Percentiles rank a stretch among this genome's conserved stretches.
phyloP scores from a whole-genome alignment of 2,888 invertebrate species.

The Ellobium chinense region DNA sequence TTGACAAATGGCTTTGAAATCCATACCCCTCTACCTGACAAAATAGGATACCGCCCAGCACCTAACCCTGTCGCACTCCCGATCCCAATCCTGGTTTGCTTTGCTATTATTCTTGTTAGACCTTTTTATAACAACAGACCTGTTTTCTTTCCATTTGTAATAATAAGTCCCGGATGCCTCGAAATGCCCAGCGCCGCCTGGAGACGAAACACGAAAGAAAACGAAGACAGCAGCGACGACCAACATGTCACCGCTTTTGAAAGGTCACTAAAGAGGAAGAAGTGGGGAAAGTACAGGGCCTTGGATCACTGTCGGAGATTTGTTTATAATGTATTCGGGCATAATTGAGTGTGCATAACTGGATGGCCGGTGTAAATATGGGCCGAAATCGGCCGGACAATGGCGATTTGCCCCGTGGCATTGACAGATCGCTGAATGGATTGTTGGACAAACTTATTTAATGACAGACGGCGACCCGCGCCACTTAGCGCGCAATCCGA shows the following conservation, averaged over 20 bases:
- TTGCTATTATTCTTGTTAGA: too few species aligned
- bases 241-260: too few species aligned
- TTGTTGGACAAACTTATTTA: constrained; percentile 1
- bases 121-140: background rate
- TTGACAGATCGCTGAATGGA: constrained; percentile 16
- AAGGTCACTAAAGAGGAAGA: background rate
- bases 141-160: background rate
- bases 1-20: background rate
- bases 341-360: constrained; percentile 2
- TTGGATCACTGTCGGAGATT: background rate
- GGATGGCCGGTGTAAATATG: constrained; percentile 12
- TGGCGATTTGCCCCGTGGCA: background rate
- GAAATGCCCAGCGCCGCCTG: too few species aligned
- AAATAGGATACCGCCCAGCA: background rate
- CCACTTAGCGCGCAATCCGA: constrained; percentile 10
- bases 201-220: too few species aligned
- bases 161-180: too few species aligned
- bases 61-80: background rate
- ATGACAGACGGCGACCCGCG: background rate
- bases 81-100: background rate
- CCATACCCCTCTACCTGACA: background rate
- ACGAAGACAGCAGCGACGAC: too few species aligned
- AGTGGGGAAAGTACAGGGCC: background rate
- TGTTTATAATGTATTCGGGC: constrained; percentile 3
- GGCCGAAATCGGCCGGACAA: background rate